Evolutionary conservation across 2,113 vertebrate genomes (phyloP), one percentile per base, ranked within the genome.

Genomic region (Nerophis ophidion): DNA sequence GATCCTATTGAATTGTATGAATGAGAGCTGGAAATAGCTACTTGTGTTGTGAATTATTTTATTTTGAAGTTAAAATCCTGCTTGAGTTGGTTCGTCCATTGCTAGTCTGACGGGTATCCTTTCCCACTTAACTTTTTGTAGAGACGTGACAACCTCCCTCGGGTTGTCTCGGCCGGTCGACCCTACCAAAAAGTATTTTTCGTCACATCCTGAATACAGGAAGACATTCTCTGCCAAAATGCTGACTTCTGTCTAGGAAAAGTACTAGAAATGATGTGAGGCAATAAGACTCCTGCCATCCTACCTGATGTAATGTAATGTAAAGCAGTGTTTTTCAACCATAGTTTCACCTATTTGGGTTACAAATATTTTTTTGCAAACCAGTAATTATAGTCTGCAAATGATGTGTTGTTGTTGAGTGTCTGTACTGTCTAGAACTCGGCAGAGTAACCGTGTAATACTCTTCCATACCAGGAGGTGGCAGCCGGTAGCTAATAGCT

Each of bases 161-260:
- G 70, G 81, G 70, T 81, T 71, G 80, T 76, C 65, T 81, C 83
- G 26, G 26, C 26, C 26, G 26, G 26, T 26, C 26, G 74, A 84
- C 83, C 84, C 79, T 79, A 68, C 68, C 65, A 44, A 44, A 26
- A 66, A 76, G 67, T 71, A 67, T 60, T 72, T 73, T 26, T 63
- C 81, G 77, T 89, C 86, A 87, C 84, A 84, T 89, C 86, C 86
- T 85, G 83, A 81, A 84, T 72, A 76, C 80, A 17, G 36, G 47
- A 52, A 61, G 48, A 58, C 61, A 61, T 75, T 75, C 53, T 67
- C 61, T 69, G 70, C 52, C 67, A 68, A 74, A 74, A 19, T 55
- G 61, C 51, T 63, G 66, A 76, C 66, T 76, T 61, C 48, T 74
- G 16, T 63, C 48, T 72, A 48, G 66, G 69, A 76, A 68, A 70